phyloP scores from a whole-genome alignment of 2,797 vertebrate species.

The Ptychobarbus kaznakovi region DNA sequence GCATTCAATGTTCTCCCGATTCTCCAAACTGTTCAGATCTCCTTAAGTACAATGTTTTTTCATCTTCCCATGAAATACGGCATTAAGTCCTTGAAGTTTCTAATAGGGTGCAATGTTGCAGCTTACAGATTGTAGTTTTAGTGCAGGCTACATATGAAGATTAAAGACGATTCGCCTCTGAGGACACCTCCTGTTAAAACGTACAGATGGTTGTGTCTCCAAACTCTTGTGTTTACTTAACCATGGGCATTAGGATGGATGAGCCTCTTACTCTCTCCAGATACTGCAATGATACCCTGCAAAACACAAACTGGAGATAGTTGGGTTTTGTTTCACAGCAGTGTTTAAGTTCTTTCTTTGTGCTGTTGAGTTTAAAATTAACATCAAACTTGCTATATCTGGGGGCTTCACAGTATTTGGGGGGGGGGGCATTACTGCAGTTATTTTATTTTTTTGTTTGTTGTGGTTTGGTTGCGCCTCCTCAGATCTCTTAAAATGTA shows the following conservation, averaged over 20 bases:
- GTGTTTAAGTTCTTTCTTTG: neutral
- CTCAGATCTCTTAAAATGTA: neutral
- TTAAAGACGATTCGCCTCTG: slow-evolving; percentile 30
- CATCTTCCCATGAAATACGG: neutral
- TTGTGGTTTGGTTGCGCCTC: neutral
- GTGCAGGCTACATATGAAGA: slow-evolving; percentile 43
- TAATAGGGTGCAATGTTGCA: slow-evolving; percentile 21
- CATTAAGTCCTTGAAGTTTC: slow-evolving; percentile 1
- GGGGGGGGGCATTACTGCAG: neutral
- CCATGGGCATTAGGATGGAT: slow-evolving; percentile 53
- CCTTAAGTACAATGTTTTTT: neutral
- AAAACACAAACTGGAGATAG: slow-evolving; percentile 3
- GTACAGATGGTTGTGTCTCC: slow-evolving; percentile 53
- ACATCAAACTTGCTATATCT: neutral
- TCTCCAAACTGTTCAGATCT: neutral
- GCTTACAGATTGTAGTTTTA: slow-evolving; percentile 39
- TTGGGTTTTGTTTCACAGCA: neutral
- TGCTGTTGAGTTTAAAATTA: neutral
- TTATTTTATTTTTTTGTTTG: neutral
- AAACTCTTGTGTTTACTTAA: slow-evolving; percentile 48
- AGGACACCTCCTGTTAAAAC: slow-evolving; percentile 26
- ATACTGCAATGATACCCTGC: slow-evolving; percentile 8
- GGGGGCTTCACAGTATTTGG: neutral
- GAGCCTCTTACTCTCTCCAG: slow-evolving; percentile 35
- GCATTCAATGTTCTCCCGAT: neutral